Evolutionary conservation across 2,888 invertebrate species (phyloP).

Genomic region (Copidosoma aretas): DNA sequence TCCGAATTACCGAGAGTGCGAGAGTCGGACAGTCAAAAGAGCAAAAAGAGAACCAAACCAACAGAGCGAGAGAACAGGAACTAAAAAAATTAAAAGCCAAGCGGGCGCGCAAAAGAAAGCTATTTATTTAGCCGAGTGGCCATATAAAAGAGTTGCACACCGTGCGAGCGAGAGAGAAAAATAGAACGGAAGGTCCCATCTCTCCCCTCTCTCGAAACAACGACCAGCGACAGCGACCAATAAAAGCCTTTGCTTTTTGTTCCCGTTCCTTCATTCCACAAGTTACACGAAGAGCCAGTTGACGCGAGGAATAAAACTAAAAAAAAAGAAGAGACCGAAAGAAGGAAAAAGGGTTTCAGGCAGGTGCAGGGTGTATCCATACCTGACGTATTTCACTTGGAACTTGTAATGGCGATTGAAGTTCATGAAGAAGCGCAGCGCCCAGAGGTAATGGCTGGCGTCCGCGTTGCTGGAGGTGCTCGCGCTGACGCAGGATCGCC

Average conservation of each 20-base stretch:
- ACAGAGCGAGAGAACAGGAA: slow-evolving; percentile 4
- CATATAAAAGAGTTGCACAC: slow-evolving; percentile 22
- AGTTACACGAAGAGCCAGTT: no score
- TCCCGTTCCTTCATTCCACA: no score
- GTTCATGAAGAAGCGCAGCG: slow-evolving; percentile 95
- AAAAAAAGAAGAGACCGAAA: slow-evolving; percentile 20
- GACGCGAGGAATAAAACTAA: background rate
- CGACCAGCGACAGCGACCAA: slow-evolving; percentile 14
- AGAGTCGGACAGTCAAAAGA: slow-evolving; percentile 5
- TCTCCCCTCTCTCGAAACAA: no score
- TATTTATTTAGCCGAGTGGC: slow-evolving; percentile 30
- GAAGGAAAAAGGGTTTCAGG: slow-evolving; percentile 3
- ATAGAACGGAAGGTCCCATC: slow-evolving; percentile 7
- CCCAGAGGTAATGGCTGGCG: slow-evolving; percentile 94
- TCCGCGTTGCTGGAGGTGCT: slow-evolving; percentile 76
- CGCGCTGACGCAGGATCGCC: slow-evolving; percentile 77
- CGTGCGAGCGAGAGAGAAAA: slow-evolving; percentile 2
- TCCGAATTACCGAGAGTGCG: background rate
- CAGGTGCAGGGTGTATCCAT: slow-evolving; percentile 49
- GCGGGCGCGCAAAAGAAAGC: slow-evolving; percentile 16
- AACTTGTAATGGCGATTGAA: slow-evolving; percentile 90
- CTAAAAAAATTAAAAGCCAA: slow-evolving; percentile 1
- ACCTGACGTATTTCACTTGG: slow-evolving; percentile 89
- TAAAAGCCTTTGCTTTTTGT: slow-evolving; percentile 8
- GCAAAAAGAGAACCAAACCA: background rate